Evolutionary conservation across 2,797 vertebrate species (phyloP), one percentile per base, ranked within the genome.

Genomic region (Anas flavirostris): DNA sequence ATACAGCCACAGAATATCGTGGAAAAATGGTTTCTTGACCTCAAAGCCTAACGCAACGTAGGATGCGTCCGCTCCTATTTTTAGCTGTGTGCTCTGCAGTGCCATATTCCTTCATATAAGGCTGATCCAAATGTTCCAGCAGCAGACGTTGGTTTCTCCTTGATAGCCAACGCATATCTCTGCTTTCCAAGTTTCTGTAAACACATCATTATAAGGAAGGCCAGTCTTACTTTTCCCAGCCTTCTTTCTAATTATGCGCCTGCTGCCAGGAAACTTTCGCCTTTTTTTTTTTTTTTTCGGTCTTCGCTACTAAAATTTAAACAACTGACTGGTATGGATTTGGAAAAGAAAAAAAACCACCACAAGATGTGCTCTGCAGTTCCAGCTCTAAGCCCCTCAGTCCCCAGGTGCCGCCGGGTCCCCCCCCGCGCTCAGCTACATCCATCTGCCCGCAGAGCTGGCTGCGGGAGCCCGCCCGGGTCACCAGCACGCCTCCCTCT

Each of bases 161-260:
- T 91, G 94, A 96, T 96, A 96, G 95, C 96, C 94, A 95, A 91
- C 63, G 81, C 80, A 67, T 93, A 94, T 93, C 88, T 92, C 91
- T 73, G 72, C 91, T 91, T 92, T 97, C 94, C 93, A 96, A 96
- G 94, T 96, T 97, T 97, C 95, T 95, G 91, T 96, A 97, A 97
- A 96, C 96, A 96, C 94, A 93, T 95, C 95, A 94, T 94, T 94
- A 97, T 81, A 78, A 90, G 43, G 72, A 93, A 95, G 73, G 83
- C 88, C 90, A 90, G 85, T 28, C 91, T 68, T 88, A 80, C 58
- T 69, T 94, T 92, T 91, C 96, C 94, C 97, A 97, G 92, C 69
- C 79, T 91, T 93, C 90, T 93, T 94, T 96, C 94, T 97, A 92
- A 98, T 98, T 98, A 98, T 73, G 97, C 64, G 96, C 95, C 97